Evolutionary conservation across 2,888 invertebrate genomes (phyloP).

Genomic region (Scaptodrosophila latifasciaeformis): DNA sequence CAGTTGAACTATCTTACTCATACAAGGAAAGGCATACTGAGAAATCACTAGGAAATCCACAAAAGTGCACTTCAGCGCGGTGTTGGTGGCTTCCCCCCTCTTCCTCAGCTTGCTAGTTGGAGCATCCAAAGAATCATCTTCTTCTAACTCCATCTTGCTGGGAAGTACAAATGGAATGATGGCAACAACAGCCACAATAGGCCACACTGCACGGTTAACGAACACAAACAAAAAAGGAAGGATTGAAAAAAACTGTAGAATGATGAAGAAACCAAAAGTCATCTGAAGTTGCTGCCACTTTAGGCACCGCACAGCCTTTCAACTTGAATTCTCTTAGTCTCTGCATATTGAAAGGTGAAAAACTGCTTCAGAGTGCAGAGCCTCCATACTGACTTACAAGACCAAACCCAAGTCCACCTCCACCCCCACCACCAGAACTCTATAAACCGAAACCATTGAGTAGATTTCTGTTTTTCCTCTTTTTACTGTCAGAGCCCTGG

Average conservation of each 20-base stretch:
- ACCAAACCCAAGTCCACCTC: background rate
- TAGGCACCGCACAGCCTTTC: constrained; percentile 18
- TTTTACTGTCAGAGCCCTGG: background rate
- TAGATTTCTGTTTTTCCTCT: no score
- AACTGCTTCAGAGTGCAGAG: constrained; percentile 38
- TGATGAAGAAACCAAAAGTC: constrained; percentile 4
- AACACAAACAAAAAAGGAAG: constrained; percentile 29
- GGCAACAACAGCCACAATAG: constrained; percentile 35
- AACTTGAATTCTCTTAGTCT: background rate
- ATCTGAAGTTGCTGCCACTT: constrained; percentile 48
- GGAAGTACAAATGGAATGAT: constrained; percentile 32
- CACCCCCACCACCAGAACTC: constrained; percentile 18
- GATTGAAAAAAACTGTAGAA: background rate
- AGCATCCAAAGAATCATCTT: no score
- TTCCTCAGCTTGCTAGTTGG: background rate
- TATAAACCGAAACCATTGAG: background rate
- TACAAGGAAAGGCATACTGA: constrained; percentile 10
- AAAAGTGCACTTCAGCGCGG: constrained; percentile 55
- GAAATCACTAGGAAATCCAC: constrained; percentile 56
- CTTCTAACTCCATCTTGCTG: no score
- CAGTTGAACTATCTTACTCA: constrained; percentile 5
- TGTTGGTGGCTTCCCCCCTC: constrained; percentile 13
- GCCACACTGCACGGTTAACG: constrained; percentile 14
- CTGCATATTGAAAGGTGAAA: constrained; percentile 57
- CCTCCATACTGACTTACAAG: no score